These are phyloP conservation scores for Tryphoninae sp. DNA, from an alignment of 2,888 invertebrate species.

Conservation along the genomic window DNA sequence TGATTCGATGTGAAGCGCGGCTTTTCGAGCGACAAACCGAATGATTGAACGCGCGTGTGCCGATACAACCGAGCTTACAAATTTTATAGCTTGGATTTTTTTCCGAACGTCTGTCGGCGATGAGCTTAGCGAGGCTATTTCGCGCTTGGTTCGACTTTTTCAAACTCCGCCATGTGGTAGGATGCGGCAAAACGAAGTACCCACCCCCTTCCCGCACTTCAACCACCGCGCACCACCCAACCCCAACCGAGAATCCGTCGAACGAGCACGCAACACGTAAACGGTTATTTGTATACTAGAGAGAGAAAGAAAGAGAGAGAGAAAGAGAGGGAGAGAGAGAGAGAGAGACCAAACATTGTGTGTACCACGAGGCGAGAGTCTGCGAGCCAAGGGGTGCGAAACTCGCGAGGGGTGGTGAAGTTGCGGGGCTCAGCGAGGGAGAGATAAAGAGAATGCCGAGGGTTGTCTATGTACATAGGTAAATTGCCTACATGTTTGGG, in stretches of 20 bases:
- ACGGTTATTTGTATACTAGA: constrained; percentile 25
- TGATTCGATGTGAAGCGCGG: too few relatives aligned
- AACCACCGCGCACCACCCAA: not conserved
- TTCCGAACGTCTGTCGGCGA: constrained; percentile 48
- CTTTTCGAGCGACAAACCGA: not conserved
- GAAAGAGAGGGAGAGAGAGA: constrained; percentile 9
- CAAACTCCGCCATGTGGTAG: constrained; percentile 19
- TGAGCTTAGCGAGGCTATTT: constrained; percentile 54
- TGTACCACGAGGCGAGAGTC: constrained; percentile 24
- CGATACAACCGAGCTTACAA: constrained; percentile 30
- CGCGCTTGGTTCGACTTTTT: constrained; percentile 40
- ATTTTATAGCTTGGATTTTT: constrained; percentile 50
- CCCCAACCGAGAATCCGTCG: constrained; percentile 15
- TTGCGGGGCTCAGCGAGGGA: constrained; percentile 15
- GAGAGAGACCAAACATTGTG: constrained; percentile 29
- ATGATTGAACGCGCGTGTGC: constrained; percentile 23
- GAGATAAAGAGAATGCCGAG: constrained; percentile 20
- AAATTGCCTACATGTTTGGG: constrained; percentile 15
- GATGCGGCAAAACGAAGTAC: constrained; percentile 2
- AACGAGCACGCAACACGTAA: constrained; percentile 24
- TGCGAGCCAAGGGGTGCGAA: not conserved
- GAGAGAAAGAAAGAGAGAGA: constrained; percentile 5
- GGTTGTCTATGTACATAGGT: not conserved
- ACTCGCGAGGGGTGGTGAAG: not conserved
- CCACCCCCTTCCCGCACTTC: not conserved